These are phyloP conservation scores for Menidia menidia DNA, from an alignment of 2,797 vertebrate genomes.

Conservation along the genomic window DNA sequence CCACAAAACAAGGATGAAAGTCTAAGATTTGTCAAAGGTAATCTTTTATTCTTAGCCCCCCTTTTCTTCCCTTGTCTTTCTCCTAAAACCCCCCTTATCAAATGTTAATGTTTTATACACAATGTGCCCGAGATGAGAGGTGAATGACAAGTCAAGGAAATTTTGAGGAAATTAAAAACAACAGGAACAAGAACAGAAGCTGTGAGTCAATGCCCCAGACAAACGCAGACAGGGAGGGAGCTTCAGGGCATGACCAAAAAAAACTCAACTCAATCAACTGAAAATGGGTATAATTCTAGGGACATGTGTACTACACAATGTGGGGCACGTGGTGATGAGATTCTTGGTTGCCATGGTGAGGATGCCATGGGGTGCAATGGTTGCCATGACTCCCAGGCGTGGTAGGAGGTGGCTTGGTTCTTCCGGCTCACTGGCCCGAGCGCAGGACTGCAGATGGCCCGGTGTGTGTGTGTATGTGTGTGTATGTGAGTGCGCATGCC, in stretches of 20 bases:
- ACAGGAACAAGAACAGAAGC: constrained; percentile 6
- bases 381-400: constrained; percentile 70
- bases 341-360: constrained; percentile 69
- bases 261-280: constrained; percentile 14
- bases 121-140: constrained; percentile 27
- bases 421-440: constrained; percentile 67
- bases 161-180: constrained; percentile 42
- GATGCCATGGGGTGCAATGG: constrained; percentile 67
- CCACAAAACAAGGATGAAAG: constrained; percentile 38
- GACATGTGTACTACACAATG: constrained; percentile 48
- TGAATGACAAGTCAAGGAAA: constrained; percentile 11
- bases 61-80: constrained; percentile 12
- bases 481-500: constrained; percentile 33
- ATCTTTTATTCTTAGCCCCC: constrained; percentile 11
- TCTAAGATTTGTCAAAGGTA: constrained; percentile 8
- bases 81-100: constrained; percentile 15
- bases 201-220: constrained; percentile 2
- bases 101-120: constrained; percentile 28
- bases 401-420: constrained; percentile 62
- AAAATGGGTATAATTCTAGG: constrained; percentile 11
- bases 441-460: constrained; percentile 76
- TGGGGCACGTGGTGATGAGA: constrained; percentile 55
- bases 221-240: constrained; percentile 12
- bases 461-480: constrained; percentile 32
- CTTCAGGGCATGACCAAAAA: constrained; percentile 36